Evolutionary conservation across 1,140 invertebrate genomes (phyloP), one percentile per base, ranked within the genome.

Genomic region (Eumeta japonica): DNA sequence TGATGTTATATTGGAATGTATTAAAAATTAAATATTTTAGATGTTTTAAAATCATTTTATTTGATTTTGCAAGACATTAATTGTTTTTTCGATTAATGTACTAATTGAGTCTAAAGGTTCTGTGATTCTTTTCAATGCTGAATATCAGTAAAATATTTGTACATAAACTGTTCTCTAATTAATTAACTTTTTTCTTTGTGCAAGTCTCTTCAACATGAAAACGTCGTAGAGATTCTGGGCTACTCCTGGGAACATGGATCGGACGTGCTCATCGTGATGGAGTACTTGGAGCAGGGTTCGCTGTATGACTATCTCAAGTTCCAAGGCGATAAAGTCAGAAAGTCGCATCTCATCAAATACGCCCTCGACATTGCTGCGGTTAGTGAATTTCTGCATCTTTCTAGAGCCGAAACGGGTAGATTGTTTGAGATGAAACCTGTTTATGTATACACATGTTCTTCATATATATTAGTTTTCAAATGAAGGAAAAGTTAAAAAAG

Each of bases 201-300:
- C 37, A 50, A 88, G 84, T 82, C 78, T 0, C 64, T 95, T 13
- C 81, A 86, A 43, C 92, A 94, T 74, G 81, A 79, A 28, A 94
- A 94, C 62, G 90, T 95, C 43, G 90, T 94, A 0, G 81, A 88
- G 66, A 91, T 94, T 46, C 80, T 89, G 31, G 89, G 87, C 10
- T 86, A 90, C 34, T 82, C 89, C 10, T 81, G 86, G 45, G 83
- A 88, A 30, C 54, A 61, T 30, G 56, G 56, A 2, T 86, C 87
- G 1, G 83, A 88, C 45, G 81, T 87, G 10, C 82, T 85, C 39
- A 77, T 94, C 35, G 85, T 94, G 0, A 94, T 94, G 91, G 91
- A 95, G 66, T 94, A 84, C 57, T 75, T 94, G 1, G 83, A 85
- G 37, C 82, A 87, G 43, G 89, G 89, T 9, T 92, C 89, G 0